phyloP scores from a whole-genome alignment of 2,797 vertebrate species.

The Enoplosus armatus region DNA sequence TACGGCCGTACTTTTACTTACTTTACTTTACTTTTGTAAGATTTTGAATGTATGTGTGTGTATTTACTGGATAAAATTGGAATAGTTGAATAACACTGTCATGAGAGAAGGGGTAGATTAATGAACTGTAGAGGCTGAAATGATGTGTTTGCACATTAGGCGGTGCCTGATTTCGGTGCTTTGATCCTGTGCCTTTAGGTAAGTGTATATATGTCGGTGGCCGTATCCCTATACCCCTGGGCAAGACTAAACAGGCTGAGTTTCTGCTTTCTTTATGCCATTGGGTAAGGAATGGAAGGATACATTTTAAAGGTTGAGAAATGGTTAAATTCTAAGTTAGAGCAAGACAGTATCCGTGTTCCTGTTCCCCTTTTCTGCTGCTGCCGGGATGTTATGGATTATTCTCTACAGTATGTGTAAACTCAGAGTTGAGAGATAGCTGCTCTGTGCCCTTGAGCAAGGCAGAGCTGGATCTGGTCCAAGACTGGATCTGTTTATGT shows the following conservation, averaged over 20 bases:
- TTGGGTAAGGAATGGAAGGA: not conserved
- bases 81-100: slow-evolving; percentile 10
- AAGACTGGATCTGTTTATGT: slow-evolving; percentile 57
- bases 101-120: slow-evolving; percentile 23
- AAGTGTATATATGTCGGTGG: slow-evolving; percentile 27
- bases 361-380: not conserved
- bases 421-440: slow-evolving; percentile 40
- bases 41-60: not conserved
- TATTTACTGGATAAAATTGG: slow-evolving; percentile 10
- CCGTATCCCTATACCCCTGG: slow-evolving; percentile 15
- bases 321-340: slow-evolving; percentile 7
- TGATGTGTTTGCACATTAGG: slow-evolving; percentile 39
- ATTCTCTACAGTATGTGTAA: slow-evolving; percentile 25
- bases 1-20: too few relatives aligned
- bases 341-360: not conserved
- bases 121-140: slow-evolving; percentile 4
- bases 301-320: slow-evolving; percentile 11
- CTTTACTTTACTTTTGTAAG: too few relatives aligned
- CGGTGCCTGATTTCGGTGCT: slow-evolving; percentile 28
- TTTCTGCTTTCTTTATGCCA: slow-evolving; percentile 31
- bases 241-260: slow-evolving; percentile 38
- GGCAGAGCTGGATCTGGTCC: slow-evolving; percentile 42
- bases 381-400: slow-evolving; percentile 16
- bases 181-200: slow-evolving; percentile 38
- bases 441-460: slow-evolving; percentile 52